Evolutionary conservation across 2,113 vertebrate species (phyloP).

Genomic region (Eidolon helvum): DNA sequence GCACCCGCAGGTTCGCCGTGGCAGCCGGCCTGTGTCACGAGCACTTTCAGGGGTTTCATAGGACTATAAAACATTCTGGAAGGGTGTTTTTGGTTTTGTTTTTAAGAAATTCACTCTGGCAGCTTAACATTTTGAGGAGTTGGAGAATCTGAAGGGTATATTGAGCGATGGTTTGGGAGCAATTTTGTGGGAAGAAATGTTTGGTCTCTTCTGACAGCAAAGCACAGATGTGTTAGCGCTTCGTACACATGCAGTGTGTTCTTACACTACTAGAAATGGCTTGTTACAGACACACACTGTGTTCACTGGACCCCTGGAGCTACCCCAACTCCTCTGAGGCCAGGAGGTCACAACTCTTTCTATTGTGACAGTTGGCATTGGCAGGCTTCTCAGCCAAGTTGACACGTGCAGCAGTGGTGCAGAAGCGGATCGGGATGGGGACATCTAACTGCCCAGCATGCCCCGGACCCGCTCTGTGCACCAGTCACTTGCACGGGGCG

Average conservation of each 20-base stretch:
- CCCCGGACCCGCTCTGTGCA: too few relatives aligned
- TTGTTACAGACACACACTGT: too few relatives aligned
- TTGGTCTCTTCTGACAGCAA: slow-evolving; percentile 46
- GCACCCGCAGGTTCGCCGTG: not conserved
- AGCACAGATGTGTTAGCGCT: slow-evolving; percentile 8
- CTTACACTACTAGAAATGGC: not conserved
- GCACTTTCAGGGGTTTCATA: not conserved
- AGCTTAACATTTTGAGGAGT: slow-evolving; percentile 58
- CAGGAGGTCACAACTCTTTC: not conserved
- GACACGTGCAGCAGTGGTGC: not conserved
- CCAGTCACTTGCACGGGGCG: not conserved
- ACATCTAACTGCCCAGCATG: too few relatives aligned
- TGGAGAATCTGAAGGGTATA: slow-evolving; percentile 64
- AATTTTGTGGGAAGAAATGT: not conserved
- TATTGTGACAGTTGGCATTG: not conserved
- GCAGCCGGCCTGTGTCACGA: accelerated
- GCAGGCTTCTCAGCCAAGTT: too few relatives aligned
- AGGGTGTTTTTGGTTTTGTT: slow-evolving; percentile 41
- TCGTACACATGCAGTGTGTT: not conserved
- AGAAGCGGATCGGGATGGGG: not conserved
- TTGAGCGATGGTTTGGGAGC: slow-evolving; percentile 25
- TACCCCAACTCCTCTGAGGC: not conserved
- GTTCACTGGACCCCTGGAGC: not conserved
- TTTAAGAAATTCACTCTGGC: slow-evolving; percentile 34
- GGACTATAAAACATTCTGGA: not conserved